Base-by-base conservation (phyloP, 2,113 vertebrate species). In the Pseudopodoces humilis region DNA sequence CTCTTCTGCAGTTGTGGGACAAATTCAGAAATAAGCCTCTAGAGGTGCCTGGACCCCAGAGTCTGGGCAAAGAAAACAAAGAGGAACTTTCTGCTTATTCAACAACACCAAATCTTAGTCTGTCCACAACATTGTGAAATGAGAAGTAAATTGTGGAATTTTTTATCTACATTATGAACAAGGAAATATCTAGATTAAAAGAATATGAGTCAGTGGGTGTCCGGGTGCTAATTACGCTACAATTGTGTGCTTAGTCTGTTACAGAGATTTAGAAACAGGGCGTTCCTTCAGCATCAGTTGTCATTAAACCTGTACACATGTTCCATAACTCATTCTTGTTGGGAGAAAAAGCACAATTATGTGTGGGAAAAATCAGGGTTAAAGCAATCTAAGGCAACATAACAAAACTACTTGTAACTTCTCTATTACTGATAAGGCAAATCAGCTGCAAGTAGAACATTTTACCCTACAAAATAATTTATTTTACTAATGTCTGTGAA, bases 101-200 rank as follows among this genome's bases (percentile, higher is more conserved):
- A 58, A 18, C 21, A 43, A 16, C 28, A 64, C 11, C 15, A 69
- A 37, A 44, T 30, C 12, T n/a, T 31, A 21, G 5, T 58, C 30
- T 68, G 13, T n/a, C 25, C 31, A 37, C 5, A 70, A 1, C 16
- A 22, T 6, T 2, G 1, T 17, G n/a, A 15, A 8, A 63, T 4
- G 5, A 50, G 17, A 63, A 65, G 21, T 21, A 60, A 71, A 59
- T 12, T 0, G 41, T 1, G 7, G 9, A 41, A 5, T 7, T 69
- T 83, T 80, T 88, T 20, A 43, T 46, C 46, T 31, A 50, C 43
- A 23, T 52, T 83, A 47, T 58, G 21, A 47, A 52, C 3, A 41
- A 24, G 9, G 74, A 65, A 79, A 58, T 71, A 70, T 27, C 11
- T 70, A 35, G 27, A 58, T 43, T 31, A 12, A 72, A 67, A 65